Evolutionary conservation across 2,113 vertebrate species (phyloP), one percentile per base, ranked within the genome.

Genomic region (Xyrauchen texanus): DNA sequence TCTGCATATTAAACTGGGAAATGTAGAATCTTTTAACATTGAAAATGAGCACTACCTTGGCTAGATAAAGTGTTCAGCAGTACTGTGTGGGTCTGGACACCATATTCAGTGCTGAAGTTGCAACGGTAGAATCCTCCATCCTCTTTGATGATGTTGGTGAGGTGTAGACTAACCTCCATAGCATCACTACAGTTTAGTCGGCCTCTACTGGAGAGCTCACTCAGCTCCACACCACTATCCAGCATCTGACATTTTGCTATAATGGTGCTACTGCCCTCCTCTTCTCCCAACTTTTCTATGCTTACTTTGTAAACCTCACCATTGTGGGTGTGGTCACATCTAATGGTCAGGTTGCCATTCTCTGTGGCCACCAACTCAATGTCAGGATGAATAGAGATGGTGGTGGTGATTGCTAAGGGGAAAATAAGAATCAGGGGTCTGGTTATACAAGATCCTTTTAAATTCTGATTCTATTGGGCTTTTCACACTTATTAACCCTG

Each of bases 91-190:
- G 83, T 91, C 81, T 87, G 82, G 0, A 88, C 86, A 13, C 89
- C 89, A 0, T 84, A 61, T 0, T 82, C 84, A 0, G 84, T 65
- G 4, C 55, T 86, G 65, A 93, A 93, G 12, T 53, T 76, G 12
- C 85, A 93, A 78, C 84, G 79, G 70, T 94, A 95, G 0, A 89
- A 82, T 1, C 91, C 94, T 0, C 84, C 85, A 6, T 96, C 95
- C 1, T 89, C 85, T 34, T 34, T 34, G 0, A 9, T 65, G 53
- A 93, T 63, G 0, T 87, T 72, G 0, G 81, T 79, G 76, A 96
- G 87, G 1, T 83, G 9, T 52, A 92, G 74, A 7, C 49, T 87
- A 78, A 76, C 12, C 11, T 88, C 84, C 86, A 85, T 76, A 60
- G 57, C 76, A 45, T 82, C 79, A 5, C 76, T 81, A 4, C 94